Conservation (phyloP, 2,113 vertebrate genomes). For the Bubalus kerabau region DNA sequence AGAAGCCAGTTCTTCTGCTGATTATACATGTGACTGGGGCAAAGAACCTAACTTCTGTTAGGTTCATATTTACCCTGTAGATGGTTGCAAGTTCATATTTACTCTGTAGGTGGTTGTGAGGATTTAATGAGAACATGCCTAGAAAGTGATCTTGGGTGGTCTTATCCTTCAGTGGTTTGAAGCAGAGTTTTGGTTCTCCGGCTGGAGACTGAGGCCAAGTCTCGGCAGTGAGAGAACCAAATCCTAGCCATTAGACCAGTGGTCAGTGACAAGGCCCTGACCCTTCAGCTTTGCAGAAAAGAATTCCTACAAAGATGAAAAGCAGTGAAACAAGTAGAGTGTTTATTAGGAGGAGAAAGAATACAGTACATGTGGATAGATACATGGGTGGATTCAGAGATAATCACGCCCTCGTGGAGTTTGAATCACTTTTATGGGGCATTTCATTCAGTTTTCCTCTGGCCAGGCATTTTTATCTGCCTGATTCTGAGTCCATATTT, state of each 20-base stretch:
- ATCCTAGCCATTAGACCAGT: not conserved
- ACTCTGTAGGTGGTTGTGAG: not conserved
- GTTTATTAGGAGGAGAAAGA: not conserved
- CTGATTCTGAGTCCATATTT: not conserved
- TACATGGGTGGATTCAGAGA: not conserved
- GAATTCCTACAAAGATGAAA: not conserved
- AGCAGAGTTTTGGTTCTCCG: not conserved
- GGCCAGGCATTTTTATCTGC: not conserved
- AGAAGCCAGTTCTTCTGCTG: rapidly evolving
- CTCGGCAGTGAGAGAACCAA: not conserved
- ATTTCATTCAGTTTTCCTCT: not conserved
- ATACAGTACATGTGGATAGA: not conserved
- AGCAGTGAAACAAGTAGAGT: not conserved
- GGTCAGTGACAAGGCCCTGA: not conserved
- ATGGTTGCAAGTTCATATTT: not conserved
- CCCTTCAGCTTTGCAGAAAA: not conserved
- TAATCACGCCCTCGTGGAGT: not conserved
- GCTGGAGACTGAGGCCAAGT: not conserved
- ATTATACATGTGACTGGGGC: not conserved
- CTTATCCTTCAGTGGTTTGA: not conserved
- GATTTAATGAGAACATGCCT: not conserved
- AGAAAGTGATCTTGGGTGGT: not conserved
- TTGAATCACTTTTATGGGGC: not conserved
- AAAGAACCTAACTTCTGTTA: not conserved
- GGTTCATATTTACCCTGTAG: not conserved